Conservation (phyloP, 2,797 vertebrate genomes). For the Cephalopachus bancanus region DNA sequence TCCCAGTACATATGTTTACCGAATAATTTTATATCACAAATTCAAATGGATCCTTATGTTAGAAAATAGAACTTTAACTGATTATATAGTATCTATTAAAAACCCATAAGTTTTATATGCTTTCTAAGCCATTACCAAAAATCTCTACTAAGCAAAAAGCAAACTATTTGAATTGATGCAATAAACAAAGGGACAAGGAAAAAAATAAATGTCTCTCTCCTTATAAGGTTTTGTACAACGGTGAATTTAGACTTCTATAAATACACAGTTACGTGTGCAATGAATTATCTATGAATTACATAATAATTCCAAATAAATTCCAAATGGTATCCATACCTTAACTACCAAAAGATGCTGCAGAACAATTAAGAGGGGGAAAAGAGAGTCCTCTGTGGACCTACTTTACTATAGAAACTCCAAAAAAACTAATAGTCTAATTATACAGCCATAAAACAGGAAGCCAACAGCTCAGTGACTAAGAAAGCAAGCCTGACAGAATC, state of each 20-base stretch:
- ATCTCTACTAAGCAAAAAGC: slow-evolving; percentile 62
- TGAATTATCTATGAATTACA: slow-evolving; percentile 87
- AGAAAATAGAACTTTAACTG: slow-evolving; percentile 32
- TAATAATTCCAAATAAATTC: slow-evolving; percentile 82
- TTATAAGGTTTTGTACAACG: slow-evolving; percentile 85
- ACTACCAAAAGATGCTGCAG: slow-evolving; percentile 81
- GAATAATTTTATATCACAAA: not conserved
- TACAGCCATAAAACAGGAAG: not conserved
- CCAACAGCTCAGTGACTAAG: slow-evolving; percentile 50
- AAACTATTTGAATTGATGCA: slow-evolving; percentile 60
- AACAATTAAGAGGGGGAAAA: slow-evolving; percentile 75
- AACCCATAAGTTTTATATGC: slow-evolving; percentile 41
- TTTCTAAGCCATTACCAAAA: slow-evolving; percentile 51
- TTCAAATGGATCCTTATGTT: not conserved
- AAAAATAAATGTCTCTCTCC: slow-evolving; percentile 70
- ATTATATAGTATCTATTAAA: not conserved
- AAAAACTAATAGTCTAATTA: slow-evolving; percentile 65
- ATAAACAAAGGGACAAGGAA: slow-evolving; percentile 71
- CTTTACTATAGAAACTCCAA: slow-evolving; percentile 60
- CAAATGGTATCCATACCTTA: slow-evolving; percentile 86
- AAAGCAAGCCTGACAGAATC: slow-evolving; percentile 55
- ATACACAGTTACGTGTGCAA: slow-evolving; percentile 84
- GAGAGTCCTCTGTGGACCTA: slow-evolving; percentile 62
- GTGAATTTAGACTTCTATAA: slow-evolving; percentile 85
- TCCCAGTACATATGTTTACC: not conserved